Evolutionary conservation across 2,113 vertebrate genomes (phyloP).

Genomic region (Benitochromis conjunctus): DNA sequence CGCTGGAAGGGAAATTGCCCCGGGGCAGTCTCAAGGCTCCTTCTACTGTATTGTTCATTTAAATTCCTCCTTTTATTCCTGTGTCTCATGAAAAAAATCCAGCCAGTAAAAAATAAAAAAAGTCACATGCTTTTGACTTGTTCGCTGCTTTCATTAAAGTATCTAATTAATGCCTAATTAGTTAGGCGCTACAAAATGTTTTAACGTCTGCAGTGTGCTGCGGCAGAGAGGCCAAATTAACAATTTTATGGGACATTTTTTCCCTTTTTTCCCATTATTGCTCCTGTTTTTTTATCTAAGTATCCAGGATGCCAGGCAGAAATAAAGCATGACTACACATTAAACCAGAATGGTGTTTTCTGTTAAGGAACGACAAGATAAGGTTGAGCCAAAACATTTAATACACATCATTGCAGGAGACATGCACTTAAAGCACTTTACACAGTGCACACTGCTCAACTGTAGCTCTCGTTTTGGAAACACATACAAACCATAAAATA

Average conservation of each 20-base stretch:
- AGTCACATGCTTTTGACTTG: background rate
- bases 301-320: background rate
- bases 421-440: conserved; percentile 64
- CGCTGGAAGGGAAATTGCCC: conserved; percentile 4
- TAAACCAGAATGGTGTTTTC: background rate
- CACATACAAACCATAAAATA: conserved; percentile 60
- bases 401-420: conserved; percentile 59
- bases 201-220: conserved; percentile 1
- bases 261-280: background rate
- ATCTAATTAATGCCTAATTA: conserved; percentile 10
- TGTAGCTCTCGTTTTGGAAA: conserved; percentile 39
- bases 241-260: background rate
- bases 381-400: conserved; percentile 66
- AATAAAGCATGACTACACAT: background rate
- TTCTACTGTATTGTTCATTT: conserved; percentile 4
- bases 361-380: conserved; percentile 17
- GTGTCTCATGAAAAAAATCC: background rate
- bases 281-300: background rate
- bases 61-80: conserved; percentile 13
- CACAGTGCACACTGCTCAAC: conserved; percentile 22
- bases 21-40: conserved; percentile 17
- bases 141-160: background rate
- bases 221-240: background rate
- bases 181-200: background rate
- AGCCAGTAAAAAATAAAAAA: background rate